Conservation (phyloP, 2,888 invertebrate species). For the Girardia tigrina region DNA sequence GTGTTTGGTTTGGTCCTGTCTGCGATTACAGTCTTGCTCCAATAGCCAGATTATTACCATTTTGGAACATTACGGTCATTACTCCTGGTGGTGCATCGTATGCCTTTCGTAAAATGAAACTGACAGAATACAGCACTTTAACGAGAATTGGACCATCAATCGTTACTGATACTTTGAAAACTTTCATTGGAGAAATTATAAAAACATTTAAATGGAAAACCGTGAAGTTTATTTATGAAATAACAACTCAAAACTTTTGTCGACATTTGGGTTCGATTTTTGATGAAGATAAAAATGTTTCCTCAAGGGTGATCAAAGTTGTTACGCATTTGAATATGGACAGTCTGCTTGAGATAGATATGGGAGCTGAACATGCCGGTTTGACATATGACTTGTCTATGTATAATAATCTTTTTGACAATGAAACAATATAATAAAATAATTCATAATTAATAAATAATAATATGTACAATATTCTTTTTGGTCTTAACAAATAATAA, state of each 20-base stretch:
- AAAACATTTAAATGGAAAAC: background rate
- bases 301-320: background rate
- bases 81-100: conserved; percentile 26
- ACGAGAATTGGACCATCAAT: background rate
- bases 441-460: no score
- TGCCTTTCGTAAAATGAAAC: background rate
- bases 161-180: conserved; percentile 21
- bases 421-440: no score
- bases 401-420: no score
- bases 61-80: conserved; percentile 31
- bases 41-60: conserved; percentile 27
- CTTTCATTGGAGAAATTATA: background rate
- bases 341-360: background rate
- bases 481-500: no score
- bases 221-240: background rate
- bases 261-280: background rate
- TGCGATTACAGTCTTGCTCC: conserved; percentile 24
- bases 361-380: background rate
- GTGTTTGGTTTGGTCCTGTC: conserved; percentile 30
- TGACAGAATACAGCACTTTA: background rate
- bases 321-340: background rate
- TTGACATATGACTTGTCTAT: no score
- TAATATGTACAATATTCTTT: no score
- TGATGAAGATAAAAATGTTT: background rate
- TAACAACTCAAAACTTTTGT: background rate